phyloP scores from a whole-genome alignment of 2,797 vertebrate genomes.

The Chiroxiphia lanceolata region DNA sequence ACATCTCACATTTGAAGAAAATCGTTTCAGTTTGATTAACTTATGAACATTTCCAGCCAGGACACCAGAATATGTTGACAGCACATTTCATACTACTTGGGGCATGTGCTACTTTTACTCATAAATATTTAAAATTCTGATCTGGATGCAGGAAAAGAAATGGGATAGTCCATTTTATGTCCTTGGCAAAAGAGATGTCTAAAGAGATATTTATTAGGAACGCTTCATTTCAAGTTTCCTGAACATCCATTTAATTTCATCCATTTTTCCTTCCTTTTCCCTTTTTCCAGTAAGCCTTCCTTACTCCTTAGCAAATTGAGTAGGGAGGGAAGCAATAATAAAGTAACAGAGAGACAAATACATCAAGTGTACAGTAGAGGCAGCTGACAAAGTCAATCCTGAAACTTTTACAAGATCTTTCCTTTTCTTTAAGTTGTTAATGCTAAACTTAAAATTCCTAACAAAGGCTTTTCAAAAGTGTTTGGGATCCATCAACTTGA shows the following conservation, averaged over 20 bases:
- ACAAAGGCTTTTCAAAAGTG: neutral
- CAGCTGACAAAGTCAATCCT: neutral
- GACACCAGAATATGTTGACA: neutral
- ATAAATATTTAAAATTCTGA: neutral
- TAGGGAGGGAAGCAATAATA: neutral
- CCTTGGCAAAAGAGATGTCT: neutral
- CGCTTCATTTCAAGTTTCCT: neutral
- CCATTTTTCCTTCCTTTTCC: neutral
- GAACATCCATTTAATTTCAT: neutral
- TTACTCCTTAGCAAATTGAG: neutral
- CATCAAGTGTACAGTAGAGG: neutral
- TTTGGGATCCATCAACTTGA: neutral
- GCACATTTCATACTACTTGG: neutral
- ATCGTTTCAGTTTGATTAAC: neutral
- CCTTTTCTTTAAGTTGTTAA: neutral
- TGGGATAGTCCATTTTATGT: neutral
- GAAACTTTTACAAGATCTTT: neutral
- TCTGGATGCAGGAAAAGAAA: neutral
- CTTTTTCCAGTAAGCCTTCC: neutral
- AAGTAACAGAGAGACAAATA: neutral
- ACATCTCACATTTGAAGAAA: conserved; percentile 13
- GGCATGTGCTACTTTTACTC: neutral
- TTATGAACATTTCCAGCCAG: neutral
- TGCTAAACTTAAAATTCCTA: neutral
- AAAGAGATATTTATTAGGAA: neutral